phyloP scores from a whole-genome alignment of 1,140 invertebrate genomes.

The Magallana ariakensis region DNA sequence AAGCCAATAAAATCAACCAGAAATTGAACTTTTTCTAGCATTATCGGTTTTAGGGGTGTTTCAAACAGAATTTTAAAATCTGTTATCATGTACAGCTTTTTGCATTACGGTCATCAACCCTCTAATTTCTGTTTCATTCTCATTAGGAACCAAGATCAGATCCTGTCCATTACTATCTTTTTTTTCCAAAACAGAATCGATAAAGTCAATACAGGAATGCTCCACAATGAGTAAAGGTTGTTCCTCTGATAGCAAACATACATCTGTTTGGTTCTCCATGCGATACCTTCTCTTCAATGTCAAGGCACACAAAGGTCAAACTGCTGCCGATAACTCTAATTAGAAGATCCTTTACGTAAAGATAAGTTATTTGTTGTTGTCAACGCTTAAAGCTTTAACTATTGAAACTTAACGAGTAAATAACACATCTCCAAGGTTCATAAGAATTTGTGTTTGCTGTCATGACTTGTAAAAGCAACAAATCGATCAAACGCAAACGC shows the following conservation, averaged over 20 bases:
- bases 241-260: not conserved
- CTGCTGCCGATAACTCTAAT: too few species aligned
- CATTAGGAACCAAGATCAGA: not conserved
- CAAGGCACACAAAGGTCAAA: not conserved
- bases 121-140: too few species aligned
- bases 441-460: too few species aligned
- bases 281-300: not conserved
- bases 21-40: too few species aligned
- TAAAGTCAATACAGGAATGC: not conserved
- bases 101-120: too few species aligned
- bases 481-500: too few species aligned
- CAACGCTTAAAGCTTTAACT: not conserved
- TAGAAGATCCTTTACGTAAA: not conserved
- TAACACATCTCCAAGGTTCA: too few species aligned
- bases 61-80: too few species aligned
- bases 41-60: too few species aligned
- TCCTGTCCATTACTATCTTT: not conserved
- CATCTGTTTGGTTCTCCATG: not conserved
- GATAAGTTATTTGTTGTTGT: not conserved
- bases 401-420: not conserved
- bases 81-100: too few species aligned
- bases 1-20: too few species aligned
- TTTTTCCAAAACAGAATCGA: not conserved
- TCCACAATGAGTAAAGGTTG: not conserved
- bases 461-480: too few species aligned